Conservation (phyloP, 2,113 vertebrate genomes). For the Butorides virescens region DNA sequence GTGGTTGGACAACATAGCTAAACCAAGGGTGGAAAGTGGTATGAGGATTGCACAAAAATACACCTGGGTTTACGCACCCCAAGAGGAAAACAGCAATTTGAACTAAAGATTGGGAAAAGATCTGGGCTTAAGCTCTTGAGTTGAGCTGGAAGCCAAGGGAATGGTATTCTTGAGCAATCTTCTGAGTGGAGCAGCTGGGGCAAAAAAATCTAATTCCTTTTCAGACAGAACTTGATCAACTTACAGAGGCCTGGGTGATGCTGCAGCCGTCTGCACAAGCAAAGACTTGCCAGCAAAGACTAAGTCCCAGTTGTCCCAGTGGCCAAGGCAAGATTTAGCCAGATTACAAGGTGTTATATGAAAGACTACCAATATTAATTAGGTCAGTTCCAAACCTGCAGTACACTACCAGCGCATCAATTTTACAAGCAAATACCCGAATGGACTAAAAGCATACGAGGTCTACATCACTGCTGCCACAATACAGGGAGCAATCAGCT, state of each 20-base stretch:
- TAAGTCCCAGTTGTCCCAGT: too few relatives aligned
- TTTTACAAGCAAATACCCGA: background rate
- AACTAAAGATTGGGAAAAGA: background rate
- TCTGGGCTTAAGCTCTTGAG: background rate
- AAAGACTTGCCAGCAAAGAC: background rate
- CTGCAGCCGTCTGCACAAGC: accelerated
- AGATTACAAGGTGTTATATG: background rate
- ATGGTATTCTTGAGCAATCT: background rate
- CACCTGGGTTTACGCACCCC: accelerated
- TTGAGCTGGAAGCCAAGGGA: background rate
- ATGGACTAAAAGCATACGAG: background rate
- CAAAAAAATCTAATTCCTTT: background rate
- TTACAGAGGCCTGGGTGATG: background rate
- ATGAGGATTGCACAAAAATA: background rate
- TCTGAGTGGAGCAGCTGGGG: background rate
- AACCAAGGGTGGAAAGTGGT: background rate
- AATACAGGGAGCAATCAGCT: background rate
- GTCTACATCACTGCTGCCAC: background rate
- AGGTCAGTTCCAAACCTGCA: background rate
- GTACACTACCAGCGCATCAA: background rate
- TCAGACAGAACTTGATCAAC: background rate
- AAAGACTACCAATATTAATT: background rate
- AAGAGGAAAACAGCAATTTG: background rate
- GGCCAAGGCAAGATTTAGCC: background rate
- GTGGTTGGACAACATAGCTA: background rate